Evolutionary conservation across 1,140 invertebrate species (phyloP), one percentile per base, ranked within the genome.

Genomic region (Euglossa dilemma): DNA sequence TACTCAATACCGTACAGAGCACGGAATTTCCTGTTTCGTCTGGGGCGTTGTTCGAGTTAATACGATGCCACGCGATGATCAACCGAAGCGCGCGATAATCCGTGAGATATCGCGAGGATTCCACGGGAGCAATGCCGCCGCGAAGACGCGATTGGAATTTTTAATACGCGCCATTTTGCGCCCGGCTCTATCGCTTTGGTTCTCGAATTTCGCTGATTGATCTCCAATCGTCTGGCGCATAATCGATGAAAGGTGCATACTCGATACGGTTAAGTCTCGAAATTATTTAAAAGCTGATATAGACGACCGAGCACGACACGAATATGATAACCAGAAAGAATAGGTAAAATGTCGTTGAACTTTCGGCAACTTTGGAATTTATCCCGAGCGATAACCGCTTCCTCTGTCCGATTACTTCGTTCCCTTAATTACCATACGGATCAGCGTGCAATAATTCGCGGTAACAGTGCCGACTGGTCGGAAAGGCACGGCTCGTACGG

Each of bases 101-200:
- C 73, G 73, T 64, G 80, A 69, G 61, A 70, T 54, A 25, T 82
- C 70, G 56, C 59, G 67, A 67, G 64, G n/a, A 83, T 78, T 83
- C 81, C 64, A 43, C 66, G n/a, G 18, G 28, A 28, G 18, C 59
- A 61, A 78, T 75, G 61, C 20, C 6, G 20, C 20, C 50, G 61
- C 18, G n/a, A 18, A 64, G 9, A 66, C 23, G 57, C 57, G 64
- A 52, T 18, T 36, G 52, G 80, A 82, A 82, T 76, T 76, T 76
- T 69, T 76, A 76, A 82, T 82, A 82, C 47, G 16, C 25, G n/a
- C n/a, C n/a, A 36, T n/a, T 18, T 66, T 6, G 61, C 64, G 20
- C 28, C 18, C 2, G 28, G 0, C 6, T 0, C 20, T 18, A 28
- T 57, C 43, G 12, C 20, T 54, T 20, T 47, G 18, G 50, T 16